These are phyloP conservation scores for Notoglanidium macrostoma DNA, from an alignment of 2,797 vertebrate species.

Conservation along the genomic window DNA sequence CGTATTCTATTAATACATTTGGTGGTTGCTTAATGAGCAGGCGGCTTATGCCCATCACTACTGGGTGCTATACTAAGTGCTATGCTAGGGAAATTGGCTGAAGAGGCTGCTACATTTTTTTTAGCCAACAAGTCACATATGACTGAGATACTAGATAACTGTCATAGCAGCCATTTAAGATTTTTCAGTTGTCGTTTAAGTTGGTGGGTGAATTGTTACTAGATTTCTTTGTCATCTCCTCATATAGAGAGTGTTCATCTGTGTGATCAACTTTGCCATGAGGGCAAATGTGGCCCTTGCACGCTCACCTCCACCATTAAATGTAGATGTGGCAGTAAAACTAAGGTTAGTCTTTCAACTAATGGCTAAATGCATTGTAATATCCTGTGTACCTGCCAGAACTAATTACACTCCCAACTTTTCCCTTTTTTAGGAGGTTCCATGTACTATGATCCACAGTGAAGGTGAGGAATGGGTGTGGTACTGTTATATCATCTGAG, in stretches of 20 bases:
- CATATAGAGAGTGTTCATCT: constrained; percentile 87
- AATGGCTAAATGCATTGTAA: neutral
- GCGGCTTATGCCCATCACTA: neutral
- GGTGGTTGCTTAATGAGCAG: neutral
- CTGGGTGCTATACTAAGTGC: neutral
- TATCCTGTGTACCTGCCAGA: neutral
- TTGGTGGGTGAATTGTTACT: neutral
- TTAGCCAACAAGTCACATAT: neutral
- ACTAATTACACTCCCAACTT: neutral
- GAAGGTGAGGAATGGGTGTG: constrained; percentile 78
- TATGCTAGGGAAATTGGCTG: neutral
- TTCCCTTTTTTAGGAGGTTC: constrained; percentile 83
- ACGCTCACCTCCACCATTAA: constrained; percentile 88
- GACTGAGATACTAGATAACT: neutral
- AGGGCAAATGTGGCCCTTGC: constrained; percentile 90
- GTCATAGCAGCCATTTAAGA: too few species aligned
- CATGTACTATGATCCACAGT: constrained; percentile 86
- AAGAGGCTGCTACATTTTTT: neutral
- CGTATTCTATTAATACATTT: neutral
- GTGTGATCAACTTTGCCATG: constrained; percentile 93
- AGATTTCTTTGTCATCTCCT: constrained; percentile 21
- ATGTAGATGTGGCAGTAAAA: constrained; percentile 92
- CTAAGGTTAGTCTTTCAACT: constrained; percentile 76
- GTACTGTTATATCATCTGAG: neutral
- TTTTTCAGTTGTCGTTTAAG: neutral